Conservation (phyloP, 1,140 invertebrate species). For the Nephila pilipes region DNA sequence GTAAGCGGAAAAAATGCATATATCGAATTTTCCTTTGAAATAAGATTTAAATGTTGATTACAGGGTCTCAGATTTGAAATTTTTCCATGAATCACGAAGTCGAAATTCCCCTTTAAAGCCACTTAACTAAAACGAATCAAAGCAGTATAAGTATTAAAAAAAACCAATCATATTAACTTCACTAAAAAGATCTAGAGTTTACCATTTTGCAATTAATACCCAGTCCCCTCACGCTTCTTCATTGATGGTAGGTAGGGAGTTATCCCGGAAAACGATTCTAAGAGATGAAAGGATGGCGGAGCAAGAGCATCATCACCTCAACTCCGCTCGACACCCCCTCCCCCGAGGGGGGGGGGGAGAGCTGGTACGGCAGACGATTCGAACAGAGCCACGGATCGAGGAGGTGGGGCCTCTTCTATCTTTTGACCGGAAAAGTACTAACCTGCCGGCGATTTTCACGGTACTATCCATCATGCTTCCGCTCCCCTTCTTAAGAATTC, state of each 20-base stretch:
- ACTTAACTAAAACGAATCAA: too few species aligned
- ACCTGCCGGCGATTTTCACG: conserved; percentile 13
- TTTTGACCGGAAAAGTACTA: conserved; percentile 29
- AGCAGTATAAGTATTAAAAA: too few species aligned
- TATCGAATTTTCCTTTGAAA: too few species aligned
- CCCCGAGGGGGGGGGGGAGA: neutral
- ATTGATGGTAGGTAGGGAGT: conserved; percentile 47
- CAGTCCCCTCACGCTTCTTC: conserved; percentile 5
- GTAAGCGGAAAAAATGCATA: too few species aligned
- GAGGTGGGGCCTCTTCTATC: conserved; percentile 30
- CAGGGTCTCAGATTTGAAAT: too few species aligned
- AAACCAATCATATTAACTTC: too few species aligned
- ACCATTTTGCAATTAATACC: neutral
- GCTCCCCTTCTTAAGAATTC: neutral
- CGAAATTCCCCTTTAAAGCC: too few species aligned
- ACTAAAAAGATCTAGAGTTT: neutral
- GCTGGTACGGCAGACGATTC: conserved; percentile 62
- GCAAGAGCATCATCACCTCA: conserved; percentile 66
- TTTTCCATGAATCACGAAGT: too few species aligned
- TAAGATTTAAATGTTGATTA: too few species aligned
- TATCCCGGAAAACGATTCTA: conserved; percentile 56
- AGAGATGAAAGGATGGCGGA: conserved; percentile 66
- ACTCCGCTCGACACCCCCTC: conserved; percentile 42
- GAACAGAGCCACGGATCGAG: neutral
- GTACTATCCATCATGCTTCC: too few species aligned